Base-by-base conservation (phyloP, 2,888 invertebrate species). In the Cryptocephalus primarius region DNA sequence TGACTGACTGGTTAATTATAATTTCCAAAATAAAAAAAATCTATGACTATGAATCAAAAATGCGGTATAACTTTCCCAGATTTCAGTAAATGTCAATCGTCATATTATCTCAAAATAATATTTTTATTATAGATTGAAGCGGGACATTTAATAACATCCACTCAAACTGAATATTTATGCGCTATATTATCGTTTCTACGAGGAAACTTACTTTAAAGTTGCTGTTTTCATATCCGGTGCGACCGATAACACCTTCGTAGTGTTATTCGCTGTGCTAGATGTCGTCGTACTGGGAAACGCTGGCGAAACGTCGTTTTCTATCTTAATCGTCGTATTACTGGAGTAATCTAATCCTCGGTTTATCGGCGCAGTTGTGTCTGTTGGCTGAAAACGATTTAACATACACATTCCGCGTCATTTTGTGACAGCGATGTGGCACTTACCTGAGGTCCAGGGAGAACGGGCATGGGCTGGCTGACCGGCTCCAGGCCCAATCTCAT, bases 401-500 rank as follows among this genome's bases (percentile, higher is more conserved):
- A 2, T 22, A 22, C 22, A 22, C 22, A 6, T 22, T 22, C 22
- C 22, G 22, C 22, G 3, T n/a, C n/a, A n/a, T n/a, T n/a, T n/a
- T n/a, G n/a, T n/a, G n/a, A n/a, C n/a, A n/a, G 34, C n/a, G 9
- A 34, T 9, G 34, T 34, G 31, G 39, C 6, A 69, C 73, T 74
- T 67, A 77, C 77, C 63, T 75, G 74, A 42, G 79, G 75, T 52
- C 82, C 82, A 51, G 83, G 81, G 61, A 83, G 75, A 51, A 83
- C 76, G 55, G 86, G 89, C 80, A 89, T 83, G 44, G 90, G 88
- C 73, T 91, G 91, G 66, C 88, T 88, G 61, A 92, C 88, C 40
- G 95, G 95, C 69, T 95, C 95, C 60, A 95, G 77, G 43, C 95
- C 95, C 66, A 94, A 80, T 56, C 94, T 81, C 94, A 95, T 95